These are phyloP conservation scores for Druon quercuslanigerum DNA, from an alignment of 1,140 invertebrate genomes.

Conservation along the genomic window DNA sequence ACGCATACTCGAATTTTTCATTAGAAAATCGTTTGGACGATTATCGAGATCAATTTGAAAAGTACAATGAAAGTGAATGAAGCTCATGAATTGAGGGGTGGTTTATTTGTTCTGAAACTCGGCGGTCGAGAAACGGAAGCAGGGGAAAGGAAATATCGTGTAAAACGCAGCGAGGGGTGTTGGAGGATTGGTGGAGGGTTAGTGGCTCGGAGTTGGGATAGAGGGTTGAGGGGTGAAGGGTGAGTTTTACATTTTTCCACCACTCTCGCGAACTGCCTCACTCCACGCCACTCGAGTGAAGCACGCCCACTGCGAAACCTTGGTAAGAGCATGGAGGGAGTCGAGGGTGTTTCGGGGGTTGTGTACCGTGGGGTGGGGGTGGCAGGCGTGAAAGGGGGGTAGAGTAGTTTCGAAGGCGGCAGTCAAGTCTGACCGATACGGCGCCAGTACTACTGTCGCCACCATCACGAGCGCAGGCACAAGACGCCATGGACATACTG, in stretches of 20 bases:
- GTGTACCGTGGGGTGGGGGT: conserved; percentile 38
- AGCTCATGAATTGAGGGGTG: conserved; percentile 33
- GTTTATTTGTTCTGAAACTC: conserved; percentile 27
- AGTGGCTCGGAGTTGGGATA: conserved; percentile 34
- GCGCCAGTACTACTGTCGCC: conserved; percentile 74
- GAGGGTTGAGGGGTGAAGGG: conserved; percentile 34
- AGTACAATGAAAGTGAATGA: conserved; percentile 30
- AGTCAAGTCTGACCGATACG: conserved; percentile 71
- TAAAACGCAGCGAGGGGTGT: conserved; percentile 40
- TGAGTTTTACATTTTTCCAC: conserved; percentile 58
- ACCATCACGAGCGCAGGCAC: conserved; percentile 72
- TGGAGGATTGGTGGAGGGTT: conserved; percentile 16
- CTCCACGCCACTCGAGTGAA: conserved; percentile 48
- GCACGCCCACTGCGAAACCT: conserved; percentile 65
- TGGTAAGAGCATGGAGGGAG: conserved; percentile 47
- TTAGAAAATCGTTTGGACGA: conserved; percentile 1
- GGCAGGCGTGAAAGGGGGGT: conserved; percentile 49
- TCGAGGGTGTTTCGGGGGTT: conserved; percentile 19
- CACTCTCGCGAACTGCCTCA: conserved; percentile 41
- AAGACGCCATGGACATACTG: conserved; percentile 74
- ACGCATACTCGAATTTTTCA: conserved; percentile 8
- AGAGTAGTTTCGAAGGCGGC: conserved; percentile 63
- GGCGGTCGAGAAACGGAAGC: conserved; percentile 33
- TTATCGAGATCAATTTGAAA: conserved; percentile 29
- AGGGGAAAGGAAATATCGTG: conserved; percentile 45